These are phyloP conservation scores for Leptarthrus brevirostris DNA, from an alignment of 2,888 invertebrate species.

Conservation along the genomic window DNA sequence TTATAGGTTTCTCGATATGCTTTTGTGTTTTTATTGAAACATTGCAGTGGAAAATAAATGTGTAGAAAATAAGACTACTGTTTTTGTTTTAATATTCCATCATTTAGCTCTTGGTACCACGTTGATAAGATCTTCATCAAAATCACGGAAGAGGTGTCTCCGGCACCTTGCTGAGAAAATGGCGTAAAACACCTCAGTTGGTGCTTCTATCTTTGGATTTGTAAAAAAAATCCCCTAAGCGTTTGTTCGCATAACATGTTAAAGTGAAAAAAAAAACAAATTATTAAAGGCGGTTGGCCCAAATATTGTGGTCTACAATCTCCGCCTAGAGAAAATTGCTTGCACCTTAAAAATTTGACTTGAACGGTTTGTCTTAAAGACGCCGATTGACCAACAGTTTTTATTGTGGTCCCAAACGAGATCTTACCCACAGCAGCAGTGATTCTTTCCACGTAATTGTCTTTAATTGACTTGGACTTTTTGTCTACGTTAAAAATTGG, in stretches of 20 bases:
- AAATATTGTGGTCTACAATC: background rate
- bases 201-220: background rate
- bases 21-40: constrained; percentile 26
- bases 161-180: constrained; percentile 7
- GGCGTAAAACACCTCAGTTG: background rate
- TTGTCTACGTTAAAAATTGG: constrained; percentile 19
- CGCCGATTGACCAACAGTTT: background rate
- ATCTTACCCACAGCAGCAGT: background rate
- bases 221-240: too few species aligned
- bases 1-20: constrained; percentile 21
- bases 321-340: background rate
- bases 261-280: background rate
- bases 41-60: constrained; percentile 26
- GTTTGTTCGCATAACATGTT: too few species aligned
- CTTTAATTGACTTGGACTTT: constrained; percentile 35
- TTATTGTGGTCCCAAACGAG: background rate
- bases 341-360: background rate
- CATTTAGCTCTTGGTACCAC: too few species aligned
- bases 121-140: background rate
- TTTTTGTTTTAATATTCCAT: background rate
- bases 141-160: constrained; percentile 5
- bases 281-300: constrained; percentile 20
- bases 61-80: background rate
- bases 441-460: constrained; percentile 16
- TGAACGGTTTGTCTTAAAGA: background rate